Conservation (phyloP, 2,888 invertebrate genomes). For the Catotricha subobsoleta region DNA sequence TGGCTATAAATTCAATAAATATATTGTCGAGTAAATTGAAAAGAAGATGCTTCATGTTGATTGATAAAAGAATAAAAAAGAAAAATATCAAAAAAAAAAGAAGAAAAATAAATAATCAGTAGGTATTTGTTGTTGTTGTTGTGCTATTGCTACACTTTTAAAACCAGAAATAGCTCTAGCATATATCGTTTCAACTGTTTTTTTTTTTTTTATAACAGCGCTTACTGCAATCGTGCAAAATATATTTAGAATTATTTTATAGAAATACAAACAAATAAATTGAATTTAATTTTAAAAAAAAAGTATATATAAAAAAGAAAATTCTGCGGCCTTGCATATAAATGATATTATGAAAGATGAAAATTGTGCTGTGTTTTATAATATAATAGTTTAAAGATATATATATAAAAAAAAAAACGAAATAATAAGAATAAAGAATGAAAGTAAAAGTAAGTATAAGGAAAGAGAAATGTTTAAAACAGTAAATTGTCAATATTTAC, state of each 20-base stretch:
- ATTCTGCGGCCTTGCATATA: constrained; percentile 1
- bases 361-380: not conserved
- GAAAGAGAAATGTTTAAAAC: not conserved
- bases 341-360: constrained; percentile 1
- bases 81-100: no score
- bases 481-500: not conserved
- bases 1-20: not conserved
- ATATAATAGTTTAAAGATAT: not conserved
- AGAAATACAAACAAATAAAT: no score
- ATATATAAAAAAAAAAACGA: no score
- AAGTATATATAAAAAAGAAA: not conserved
- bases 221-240: no score
- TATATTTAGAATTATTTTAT: no score
- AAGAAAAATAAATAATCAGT: no score
- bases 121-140: no score
- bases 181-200: no score
- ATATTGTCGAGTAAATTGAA: not conserved
- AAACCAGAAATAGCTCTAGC: no score
- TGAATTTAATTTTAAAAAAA: not conserved
- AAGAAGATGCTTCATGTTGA: not conserved
- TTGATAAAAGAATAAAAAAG: not conserved
- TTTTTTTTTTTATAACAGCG: no score
- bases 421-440: no score
- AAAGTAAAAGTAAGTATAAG: not conserved
- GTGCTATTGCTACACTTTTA: no score